Conservation (phyloP, 2,797 vertebrate species). For the Sphaeramia orbicularis region DNA sequence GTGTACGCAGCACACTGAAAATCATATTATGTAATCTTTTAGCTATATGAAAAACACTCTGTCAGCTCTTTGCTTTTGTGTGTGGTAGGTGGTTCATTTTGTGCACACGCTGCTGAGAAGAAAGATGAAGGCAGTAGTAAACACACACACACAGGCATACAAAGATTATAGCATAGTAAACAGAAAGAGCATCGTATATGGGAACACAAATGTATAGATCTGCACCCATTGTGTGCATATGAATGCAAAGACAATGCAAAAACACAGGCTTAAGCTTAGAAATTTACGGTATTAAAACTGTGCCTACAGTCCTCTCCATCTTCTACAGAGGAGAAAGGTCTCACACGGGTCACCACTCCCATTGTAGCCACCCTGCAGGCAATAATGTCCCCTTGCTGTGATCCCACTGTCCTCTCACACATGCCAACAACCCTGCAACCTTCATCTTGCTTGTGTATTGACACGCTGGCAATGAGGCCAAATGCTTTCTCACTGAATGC, state of each 20-base stretch:
- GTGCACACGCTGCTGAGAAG: slow-evolving; percentile 43
- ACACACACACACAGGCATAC: slow-evolving; percentile 24
- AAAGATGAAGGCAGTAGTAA: slow-evolving; percentile 54
- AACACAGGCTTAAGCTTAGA: neutral
- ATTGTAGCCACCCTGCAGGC: slow-evolving; percentile 66
- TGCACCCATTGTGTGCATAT: neutral
- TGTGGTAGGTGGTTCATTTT: slow-evolving; percentile 66
- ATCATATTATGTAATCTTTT: slow-evolving; percentile 81
- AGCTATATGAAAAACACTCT: slow-evolving; percentile 71
- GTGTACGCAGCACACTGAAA: slow-evolving; percentile 60
- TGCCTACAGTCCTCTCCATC: slow-evolving; percentile 29
- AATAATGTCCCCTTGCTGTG: slow-evolving; percentile 63
- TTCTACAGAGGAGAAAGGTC: slow-evolving; percentile 57
- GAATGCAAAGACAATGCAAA: neutral
- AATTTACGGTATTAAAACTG: slow-evolving; percentile 26
- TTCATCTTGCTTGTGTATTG: slow-evolving; percentile 41
- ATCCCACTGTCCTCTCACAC: slow-evolving; percentile 63
- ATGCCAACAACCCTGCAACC: slow-evolving; percentile 51
- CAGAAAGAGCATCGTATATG: slow-evolving; percentile 18
- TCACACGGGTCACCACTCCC: slow-evolving; percentile 65
- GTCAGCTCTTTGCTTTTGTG: slow-evolving; percentile 81
- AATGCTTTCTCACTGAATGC: slow-evolving; percentile 30
- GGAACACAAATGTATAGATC: slow-evolving; percentile 2
- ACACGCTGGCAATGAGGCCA: slow-evolving; percentile 34
- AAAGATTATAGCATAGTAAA: slow-evolving; percentile 38